A percentile compares a stretch with the other conserved stretches of the same genome.
These are phyloP conservation scores for Drosophila persimilis DNA, from an alignment of 1,140 invertebrate species.

Conservation along the genomic window DNA sequence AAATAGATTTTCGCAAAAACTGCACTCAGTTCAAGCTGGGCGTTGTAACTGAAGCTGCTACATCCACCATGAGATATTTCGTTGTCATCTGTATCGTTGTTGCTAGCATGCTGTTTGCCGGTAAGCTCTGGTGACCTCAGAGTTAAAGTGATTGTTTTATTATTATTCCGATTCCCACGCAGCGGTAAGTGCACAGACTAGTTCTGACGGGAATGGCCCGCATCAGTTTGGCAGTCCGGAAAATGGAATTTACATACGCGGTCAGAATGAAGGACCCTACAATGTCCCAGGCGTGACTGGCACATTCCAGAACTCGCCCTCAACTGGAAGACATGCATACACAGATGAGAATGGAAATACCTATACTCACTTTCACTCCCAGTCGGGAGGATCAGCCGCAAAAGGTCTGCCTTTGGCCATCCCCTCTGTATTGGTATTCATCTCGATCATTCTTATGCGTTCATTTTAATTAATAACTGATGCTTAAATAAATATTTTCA, in stretches of 20 bases:
- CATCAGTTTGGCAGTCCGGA: constrained; percentile 54
- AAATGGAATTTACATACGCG: constrained; percentile 56
- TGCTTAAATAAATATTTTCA: too few relatives aligned
- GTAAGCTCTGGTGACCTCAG: constrained; percentile 25
- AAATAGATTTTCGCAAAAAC: constrained; percentile 22
- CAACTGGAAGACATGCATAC: constrained; percentile 33
- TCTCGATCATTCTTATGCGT: constrained; percentile 4
- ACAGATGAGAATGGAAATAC: constrained; percentile 47
- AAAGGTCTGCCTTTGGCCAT: background rate
- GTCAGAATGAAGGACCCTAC: constrained; percentile 57
- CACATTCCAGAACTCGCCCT: constrained; percentile 51
- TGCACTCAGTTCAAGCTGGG: constrained; percentile 23
- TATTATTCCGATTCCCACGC: background rate
- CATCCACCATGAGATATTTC: constrained; percentile 17
- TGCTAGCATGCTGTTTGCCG: constrained; percentile 11
- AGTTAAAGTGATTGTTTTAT: background rate
- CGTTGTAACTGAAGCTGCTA: constrained; percentile 17
- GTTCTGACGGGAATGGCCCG: constrained; percentile 58
- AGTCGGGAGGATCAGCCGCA: background rate
- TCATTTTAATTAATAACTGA: background rate
- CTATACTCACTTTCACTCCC: constrained; percentile 15
- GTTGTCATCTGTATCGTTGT: constrained; percentile 1
- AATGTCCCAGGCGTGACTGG: constrained; percentile 51
- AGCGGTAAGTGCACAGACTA: constrained; percentile 41
- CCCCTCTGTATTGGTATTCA: constrained; percentile 13